Evolutionary conservation across 1,140 invertebrate genomes (phyloP), one percentile per base, ranked within the genome.

Genomic region (Ephestia elutella): DNA sequence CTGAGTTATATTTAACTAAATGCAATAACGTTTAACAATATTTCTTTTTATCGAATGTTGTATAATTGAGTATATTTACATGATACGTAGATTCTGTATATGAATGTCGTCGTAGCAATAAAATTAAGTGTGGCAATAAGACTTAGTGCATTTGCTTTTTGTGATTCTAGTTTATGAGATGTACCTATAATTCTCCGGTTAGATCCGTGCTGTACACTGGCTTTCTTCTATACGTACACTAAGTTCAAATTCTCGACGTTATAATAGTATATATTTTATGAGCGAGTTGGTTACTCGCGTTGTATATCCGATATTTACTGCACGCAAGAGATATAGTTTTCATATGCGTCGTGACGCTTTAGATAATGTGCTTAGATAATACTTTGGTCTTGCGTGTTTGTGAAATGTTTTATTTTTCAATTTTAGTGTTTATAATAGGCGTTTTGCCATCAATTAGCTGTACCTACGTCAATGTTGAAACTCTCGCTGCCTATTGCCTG

Each of bases 51-150:
- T 83, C 82, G 73, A 68, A 85, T 82, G 79, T 87, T 83, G 80
- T 85, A 80, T 79, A 74, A 80, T 76, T 73, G 63, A 79, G 73
- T 80, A 84, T 86, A 84, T 86, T 82, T 87, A 85, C 74, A 86
- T 74, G 73, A 73, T 70, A 80, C 62, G 73, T 87, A 86, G 80
- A 70, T 62, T 17, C 68, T 57, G 70, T 80, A 78, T 77, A 73
- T 82, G 71, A 78, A 82, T 84, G 82, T 87, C 70, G 82, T 87
- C 70, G 82, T 87, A 87, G 85, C 83, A 87, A 87, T 87, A 87
- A 87, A 57, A 75, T 44, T 87, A 84, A 85, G 83, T 74, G 77
- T 86, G 80, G 85, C 82, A 87, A 86, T 87, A 87, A 87, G 75
- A 69, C 75, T 62, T 85, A 86, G 82, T 78, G 75, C 72, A 76